A percentile compares a stretch with the other conserved stretches of the same genome.
Evolutionary conservation across 2,888 invertebrate genomes (phyloP).

Genomic region (Rosalia funebris): DNA sequence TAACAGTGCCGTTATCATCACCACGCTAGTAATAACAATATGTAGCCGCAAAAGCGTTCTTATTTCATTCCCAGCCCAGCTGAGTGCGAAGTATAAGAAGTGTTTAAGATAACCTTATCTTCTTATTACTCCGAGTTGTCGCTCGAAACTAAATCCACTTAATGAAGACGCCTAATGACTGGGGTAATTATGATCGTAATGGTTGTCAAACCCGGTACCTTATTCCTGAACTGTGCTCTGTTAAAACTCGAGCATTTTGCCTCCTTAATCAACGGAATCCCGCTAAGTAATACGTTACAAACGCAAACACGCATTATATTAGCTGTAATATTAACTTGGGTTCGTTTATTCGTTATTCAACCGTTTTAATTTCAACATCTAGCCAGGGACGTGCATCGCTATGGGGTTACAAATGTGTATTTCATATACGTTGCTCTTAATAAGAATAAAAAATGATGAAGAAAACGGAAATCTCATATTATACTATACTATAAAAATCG

Average conservation of each 20-base stretch:
- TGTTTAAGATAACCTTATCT: conserved; percentile 31
- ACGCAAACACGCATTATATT: conserved; percentile 13
- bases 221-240: conserved; percentile 10
- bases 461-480: too few relatives aligned
- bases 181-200: conserved; percentile 42
- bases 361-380: conserved; percentile 8
- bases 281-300: conserved; percentile 7
- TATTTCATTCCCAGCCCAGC: conserved; percentile 11
- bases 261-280: conserved; percentile 31
- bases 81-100: conserved; percentile 25
- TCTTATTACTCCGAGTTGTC: conserved; percentile 32
- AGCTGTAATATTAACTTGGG: conserved; percentile 12
- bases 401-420: too few relatives aligned
- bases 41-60: conserved; percentile 6
- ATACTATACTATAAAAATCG: too few relatives aligned
- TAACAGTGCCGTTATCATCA: neutral
- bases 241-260: conserved; percentile 23
- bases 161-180: conserved; percentile 43
- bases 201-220: conserved; percentile 35
- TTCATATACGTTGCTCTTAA: too few relatives aligned
- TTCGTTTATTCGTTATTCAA: conserved; percentile 20
- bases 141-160: conserved; percentile 36
- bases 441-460: too few relatives aligned
- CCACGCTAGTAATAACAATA: conserved; percentile 16
- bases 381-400: conserved; percentile 4